Percentiles rank a stretch among this genome's conserved stretches.
Evolutionary conservation across 2,113 vertebrate genomes (phyloP).

Genomic region (Xenopus laevis): DNA sequence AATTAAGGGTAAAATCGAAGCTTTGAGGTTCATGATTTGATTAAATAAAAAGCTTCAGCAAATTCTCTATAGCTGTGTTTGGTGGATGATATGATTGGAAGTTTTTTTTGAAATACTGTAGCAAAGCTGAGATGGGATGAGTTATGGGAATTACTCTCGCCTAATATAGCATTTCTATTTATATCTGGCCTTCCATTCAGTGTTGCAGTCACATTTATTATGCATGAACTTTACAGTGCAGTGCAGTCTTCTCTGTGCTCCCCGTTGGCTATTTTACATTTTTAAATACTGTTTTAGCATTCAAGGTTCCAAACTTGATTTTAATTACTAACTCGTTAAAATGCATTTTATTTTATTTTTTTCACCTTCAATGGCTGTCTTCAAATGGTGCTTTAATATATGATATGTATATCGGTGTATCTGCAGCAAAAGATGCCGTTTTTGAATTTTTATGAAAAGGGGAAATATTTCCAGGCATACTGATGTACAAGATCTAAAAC

Average conservation of each 20-base stretch:
- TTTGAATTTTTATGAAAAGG: no score
- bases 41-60: neutral
- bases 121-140: conserved; percentile 26
- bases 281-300: conserved; percentile 29
- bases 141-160: conserved; percentile 37
- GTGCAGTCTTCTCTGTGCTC: conserved; percentile 13
- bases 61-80: neutral
- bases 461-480: no score
- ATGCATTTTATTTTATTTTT: no score
- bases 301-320: neutral
- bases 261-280: conserved; percentile 25
- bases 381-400: no score
- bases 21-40: neutral
- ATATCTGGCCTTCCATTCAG: conserved; percentile 31
- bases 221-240: conserved; percentile 30
- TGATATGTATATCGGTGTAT: no score
- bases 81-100: conserved; percentile 6
- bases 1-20: no score
- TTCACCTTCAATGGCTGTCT: no score
- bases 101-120: conserved; percentile 23
- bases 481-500: no score
- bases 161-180: conserved; percentile 40
- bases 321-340: no score
- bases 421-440: no score
- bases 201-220: conserved; percentile 45